phyloP scores from a whole-genome alignment of 2,113 vertebrate genomes.

The Chaetura pelagica region DNA sequence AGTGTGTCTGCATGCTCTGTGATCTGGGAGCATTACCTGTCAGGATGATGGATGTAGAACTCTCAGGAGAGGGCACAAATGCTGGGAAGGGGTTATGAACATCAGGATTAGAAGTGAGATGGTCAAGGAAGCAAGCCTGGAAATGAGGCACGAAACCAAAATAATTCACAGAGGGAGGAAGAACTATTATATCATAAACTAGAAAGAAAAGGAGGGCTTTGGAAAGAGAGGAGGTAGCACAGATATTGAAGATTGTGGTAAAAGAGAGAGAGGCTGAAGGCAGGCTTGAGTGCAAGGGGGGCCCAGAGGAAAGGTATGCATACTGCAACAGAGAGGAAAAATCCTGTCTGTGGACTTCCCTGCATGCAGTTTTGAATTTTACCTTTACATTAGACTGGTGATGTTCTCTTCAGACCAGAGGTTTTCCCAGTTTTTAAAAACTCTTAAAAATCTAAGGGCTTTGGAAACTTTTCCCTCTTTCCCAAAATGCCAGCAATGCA shows the following conservation, averaged over 20 bases:
- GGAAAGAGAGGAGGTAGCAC: neutral
- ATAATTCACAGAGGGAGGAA: neutral
- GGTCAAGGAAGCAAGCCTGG: neutral
- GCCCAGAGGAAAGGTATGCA: neutral
- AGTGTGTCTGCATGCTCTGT: neutral
- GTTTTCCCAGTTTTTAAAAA: neutral
- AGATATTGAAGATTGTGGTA: neutral
- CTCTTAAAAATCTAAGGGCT: neutral
- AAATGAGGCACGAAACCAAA: neutral
- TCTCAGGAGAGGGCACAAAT: fast-evolving
- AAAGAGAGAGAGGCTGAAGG: neutral
- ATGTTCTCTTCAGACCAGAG: neutral
- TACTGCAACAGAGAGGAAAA: neutral
- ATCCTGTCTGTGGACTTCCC: neutral
- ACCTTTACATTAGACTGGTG: neutral
- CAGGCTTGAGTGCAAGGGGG: neutral
- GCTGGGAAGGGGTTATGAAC: neutral
- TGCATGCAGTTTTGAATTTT: neutral
- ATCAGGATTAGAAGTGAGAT: neutral
- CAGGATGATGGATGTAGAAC: neutral
- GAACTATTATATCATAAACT: neutral
- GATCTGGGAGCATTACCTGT: neutral
- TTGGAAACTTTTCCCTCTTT: neutral
- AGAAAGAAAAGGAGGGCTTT: neutral
- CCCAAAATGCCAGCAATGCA: neutral